Evolutionary conservation across 2,888 invertebrate species (phyloP).

Genomic region (Caenorhabditis imperialis): DNA sequence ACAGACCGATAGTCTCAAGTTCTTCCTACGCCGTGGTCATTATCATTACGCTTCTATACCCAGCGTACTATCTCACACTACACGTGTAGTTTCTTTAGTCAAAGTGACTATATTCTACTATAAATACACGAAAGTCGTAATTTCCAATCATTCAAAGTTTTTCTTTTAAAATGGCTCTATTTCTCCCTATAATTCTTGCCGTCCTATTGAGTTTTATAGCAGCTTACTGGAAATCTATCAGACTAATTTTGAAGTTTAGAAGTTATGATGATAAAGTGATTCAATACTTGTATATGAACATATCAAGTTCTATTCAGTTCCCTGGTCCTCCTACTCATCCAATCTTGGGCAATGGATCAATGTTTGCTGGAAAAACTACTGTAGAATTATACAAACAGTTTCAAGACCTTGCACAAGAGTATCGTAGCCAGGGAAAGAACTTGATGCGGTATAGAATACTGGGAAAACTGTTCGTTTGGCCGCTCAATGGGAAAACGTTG

Average conservation of each 20-base stretch:
- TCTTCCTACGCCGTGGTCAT: no score
- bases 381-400: not conserved
- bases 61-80: no score
- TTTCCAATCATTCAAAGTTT: no score
- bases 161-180: slow-evolving; percentile 17
- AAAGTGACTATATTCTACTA: no score
- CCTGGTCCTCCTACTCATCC: slow-evolving; percentile 24
- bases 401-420: slow-evolving; percentile 16
- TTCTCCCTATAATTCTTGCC: slow-evolving; percentile 6
- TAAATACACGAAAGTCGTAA: no score
- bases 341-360: slow-evolving; percentile 14
- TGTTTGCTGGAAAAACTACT: slow-evolving; percentile 9
- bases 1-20: no score
- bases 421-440: slow-evolving; percentile 7
- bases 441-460: slow-evolving; percentile 22
- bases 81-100: no score
- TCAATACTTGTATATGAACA: no score
- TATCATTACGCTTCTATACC: no score
- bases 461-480: slow-evolving; percentile 30
- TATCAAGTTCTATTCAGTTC: slow-evolving; percentile 30
- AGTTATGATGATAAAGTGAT: slow-evolving; percentile 23
- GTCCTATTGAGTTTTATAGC: slow-evolving; percentile 8
- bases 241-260: slow-evolving; percentile 8
- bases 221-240: slow-evolving; percentile 15
- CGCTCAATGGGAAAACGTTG: slow-evolving; percentile 25